phyloP scores from a whole-genome alignment of 2,888 invertebrate genomes.

The Ditula angustiorana region DNA sequence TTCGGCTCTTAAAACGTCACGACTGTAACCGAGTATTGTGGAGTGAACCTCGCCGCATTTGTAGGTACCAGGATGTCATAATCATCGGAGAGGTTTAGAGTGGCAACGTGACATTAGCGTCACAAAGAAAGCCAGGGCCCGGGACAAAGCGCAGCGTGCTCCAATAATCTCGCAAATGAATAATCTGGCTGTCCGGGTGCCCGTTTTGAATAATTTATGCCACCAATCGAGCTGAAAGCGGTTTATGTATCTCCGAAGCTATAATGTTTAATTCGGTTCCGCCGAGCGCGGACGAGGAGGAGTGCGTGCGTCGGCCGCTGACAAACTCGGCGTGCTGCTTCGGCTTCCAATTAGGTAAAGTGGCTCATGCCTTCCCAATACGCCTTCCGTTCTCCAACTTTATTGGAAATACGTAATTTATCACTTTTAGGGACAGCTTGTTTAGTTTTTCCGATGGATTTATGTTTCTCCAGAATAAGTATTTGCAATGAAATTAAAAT shows the following conservation, averaged over 20 bases:
- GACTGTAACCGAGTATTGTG: background rate
- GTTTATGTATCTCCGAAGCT: conserved; percentile 45
- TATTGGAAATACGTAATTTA: conserved; percentile 37
- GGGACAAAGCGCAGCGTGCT: conserved; percentile 46
- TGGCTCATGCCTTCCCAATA: conserved; percentile 39
- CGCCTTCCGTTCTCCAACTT: conserved; percentile 30
- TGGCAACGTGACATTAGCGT: conserved; percentile 15
- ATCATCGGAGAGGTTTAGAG: conserved; percentile 24
- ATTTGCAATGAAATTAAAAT: background rate
- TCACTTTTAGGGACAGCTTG: conserved; percentile 15
- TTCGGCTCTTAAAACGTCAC: conserved; percentile 18
- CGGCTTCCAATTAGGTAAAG: conserved; percentile 39
- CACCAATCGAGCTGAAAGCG: conserved; percentile 61
- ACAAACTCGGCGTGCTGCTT: conserved; percentile 30
- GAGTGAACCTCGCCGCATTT: background rate
- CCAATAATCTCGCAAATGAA: conserved; percentile 59
- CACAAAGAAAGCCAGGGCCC: conserved; percentile 13
- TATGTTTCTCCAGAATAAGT: background rate
- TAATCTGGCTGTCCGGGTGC: conserved; percentile 49
- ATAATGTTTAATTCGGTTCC: conserved; percentile 36
- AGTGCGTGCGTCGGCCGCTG: conserved; percentile 32
- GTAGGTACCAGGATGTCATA: conserved; percentile 26
- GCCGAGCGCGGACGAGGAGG: conserved; percentile 27
- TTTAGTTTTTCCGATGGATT: background rate
- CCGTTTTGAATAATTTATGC: conserved; percentile 61